Percentiles rank a stretch among this genome's conserved stretches.
These are phyloP conservation scores for Channallabes apus DNA, from an alignment of 2,797 vertebrate genomes.

Conservation along the genomic window DNA sequence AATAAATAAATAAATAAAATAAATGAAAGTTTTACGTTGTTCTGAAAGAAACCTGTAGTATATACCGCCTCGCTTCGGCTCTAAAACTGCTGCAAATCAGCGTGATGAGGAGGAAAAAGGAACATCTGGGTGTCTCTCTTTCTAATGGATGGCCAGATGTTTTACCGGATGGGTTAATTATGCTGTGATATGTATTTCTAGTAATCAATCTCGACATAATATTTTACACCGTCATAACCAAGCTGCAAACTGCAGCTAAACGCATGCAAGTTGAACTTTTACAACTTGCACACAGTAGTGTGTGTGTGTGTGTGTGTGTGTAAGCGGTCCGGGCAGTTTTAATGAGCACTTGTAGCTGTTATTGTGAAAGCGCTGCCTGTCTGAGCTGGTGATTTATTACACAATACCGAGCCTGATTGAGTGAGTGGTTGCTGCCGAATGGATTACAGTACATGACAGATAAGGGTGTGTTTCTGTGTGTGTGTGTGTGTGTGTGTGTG, in stretches of 20 bases:
- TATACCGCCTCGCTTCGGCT: too few relatives aligned
- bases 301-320: constrained; percentile 30
- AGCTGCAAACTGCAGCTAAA: not conserved
- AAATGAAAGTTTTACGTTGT: too few relatives aligned
- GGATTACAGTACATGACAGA: constrained; percentile 51
- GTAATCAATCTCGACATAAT: not conserved
- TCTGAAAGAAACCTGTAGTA: too few relatives aligned
- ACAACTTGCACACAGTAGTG: not conserved
- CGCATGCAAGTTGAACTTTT: not conserved
- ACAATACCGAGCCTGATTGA: constrained; percentile 48
- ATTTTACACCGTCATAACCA: not conserved
- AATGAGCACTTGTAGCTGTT: constrained; percentile 46
- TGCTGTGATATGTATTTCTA: not conserved
- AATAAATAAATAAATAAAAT: not conserved
- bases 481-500: constrained; percentile 15
- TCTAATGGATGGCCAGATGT: not conserved
- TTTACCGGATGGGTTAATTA: not conserved
- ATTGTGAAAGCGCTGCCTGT: constrained; percentile 56
- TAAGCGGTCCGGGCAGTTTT: constrained; percentile 25
- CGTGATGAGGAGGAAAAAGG: not conserved
- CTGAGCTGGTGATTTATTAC: constrained; percentile 56
- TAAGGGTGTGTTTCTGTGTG: constrained; percentile 35
- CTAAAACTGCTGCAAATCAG: not conserved
- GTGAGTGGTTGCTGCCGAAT: constrained; percentile 40
- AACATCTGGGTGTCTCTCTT: not conserved